Conservation (phyloP, 2,113 vertebrate genomes). For the Hymenochirus boettgeri region DNA sequence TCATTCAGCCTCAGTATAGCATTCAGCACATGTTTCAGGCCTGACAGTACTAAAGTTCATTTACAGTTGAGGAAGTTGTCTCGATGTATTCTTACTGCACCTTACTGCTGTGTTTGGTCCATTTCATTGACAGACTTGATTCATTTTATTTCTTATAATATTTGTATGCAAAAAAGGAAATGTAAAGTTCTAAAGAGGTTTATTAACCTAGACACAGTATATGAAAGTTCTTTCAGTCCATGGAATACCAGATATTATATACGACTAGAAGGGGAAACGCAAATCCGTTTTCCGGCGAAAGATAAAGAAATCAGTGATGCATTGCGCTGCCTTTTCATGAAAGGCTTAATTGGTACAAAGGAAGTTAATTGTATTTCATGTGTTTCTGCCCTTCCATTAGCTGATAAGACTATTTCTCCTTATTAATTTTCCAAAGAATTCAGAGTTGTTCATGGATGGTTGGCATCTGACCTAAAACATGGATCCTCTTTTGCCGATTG, state of each 20-base stretch:
- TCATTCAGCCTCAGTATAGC: no score
- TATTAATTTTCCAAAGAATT: slow-evolving; percentile 45
- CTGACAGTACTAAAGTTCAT: no score
- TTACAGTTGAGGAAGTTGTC: no score
- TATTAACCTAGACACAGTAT: not conserved
- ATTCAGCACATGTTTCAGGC: no score
- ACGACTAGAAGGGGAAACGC: not conserved
- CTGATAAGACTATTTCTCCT: slow-evolving; percentile 42
- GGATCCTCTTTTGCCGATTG: not conserved
- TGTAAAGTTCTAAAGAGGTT: no score
- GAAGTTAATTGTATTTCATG: slow-evolving; percentile 16
- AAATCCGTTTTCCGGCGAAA: slow-evolving; percentile 16
- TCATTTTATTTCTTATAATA: no score
- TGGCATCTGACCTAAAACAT: slow-evolving; percentile 40
- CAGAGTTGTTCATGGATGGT: slow-evolving; percentile 48
- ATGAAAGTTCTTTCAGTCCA: not conserved
- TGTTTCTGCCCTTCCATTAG: slow-evolving; percentile 13
- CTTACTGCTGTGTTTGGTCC: no score
- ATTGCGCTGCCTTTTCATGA: slow-evolving; percentile 40
- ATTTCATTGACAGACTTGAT: no score
- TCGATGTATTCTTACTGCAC: no score
- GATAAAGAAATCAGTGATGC: slow-evolving; percentile 35
- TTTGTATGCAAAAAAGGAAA: no score
- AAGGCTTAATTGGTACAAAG: slow-evolving; percentile 43
- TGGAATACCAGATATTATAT: not conserved